phyloP scores from a whole-genome alignment of 2,888 invertebrate genomes.

The Drosophila picticornis region DNA sequence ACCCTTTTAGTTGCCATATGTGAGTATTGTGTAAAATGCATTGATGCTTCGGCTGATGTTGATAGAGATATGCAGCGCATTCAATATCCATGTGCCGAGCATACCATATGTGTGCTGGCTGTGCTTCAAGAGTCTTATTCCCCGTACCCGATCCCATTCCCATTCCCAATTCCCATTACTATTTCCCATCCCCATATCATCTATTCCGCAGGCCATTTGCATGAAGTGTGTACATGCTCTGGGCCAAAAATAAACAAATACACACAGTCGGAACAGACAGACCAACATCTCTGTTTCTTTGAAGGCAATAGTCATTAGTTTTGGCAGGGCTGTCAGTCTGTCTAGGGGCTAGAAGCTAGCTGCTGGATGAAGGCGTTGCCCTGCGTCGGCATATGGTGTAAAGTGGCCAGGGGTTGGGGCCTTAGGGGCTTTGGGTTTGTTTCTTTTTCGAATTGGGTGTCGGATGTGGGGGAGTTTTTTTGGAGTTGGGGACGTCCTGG shows the following conservation, averaged over 20 bases:
- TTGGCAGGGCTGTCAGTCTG: conserved; percentile 53
- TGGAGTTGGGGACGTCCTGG: conserved; percentile 37
- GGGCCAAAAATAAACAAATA: conserved; percentile 55
- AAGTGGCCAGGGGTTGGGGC: conserved; percentile 23
- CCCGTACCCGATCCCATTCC: conserved; percentile 18
- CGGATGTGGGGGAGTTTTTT: conserved; percentile 10
- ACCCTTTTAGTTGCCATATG: conserved; percentile 62
- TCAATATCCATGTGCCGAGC: conserved; percentile 39
- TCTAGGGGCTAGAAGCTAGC: conserved; percentile 4
- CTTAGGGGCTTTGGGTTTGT: neutral
- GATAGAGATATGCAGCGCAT: conserved; percentile 56
- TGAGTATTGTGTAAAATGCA: conserved; percentile 59
- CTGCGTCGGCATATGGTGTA: conserved; percentile 44
- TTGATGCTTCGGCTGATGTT: conserved; percentile 68
- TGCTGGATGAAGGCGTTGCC: conserved; percentile 52
- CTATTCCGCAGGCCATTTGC: conserved; percentile 54
- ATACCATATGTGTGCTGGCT: conserved; percentile 46
- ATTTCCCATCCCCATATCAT: conserved; percentile 9
- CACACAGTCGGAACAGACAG: conserved; percentile 55
- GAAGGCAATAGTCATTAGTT: conserved; percentile 76
- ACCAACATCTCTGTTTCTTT: conserved; percentile 61
- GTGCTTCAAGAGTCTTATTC: conserved; percentile 3
- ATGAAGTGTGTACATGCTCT: conserved; percentile 57
- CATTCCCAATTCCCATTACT: conserved; percentile 8
- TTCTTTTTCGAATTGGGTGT: conserved; percentile 1